Base-by-base conservation (phyloP, 2,888 invertebrate species). In the Incurvaria masculella region DNA sequence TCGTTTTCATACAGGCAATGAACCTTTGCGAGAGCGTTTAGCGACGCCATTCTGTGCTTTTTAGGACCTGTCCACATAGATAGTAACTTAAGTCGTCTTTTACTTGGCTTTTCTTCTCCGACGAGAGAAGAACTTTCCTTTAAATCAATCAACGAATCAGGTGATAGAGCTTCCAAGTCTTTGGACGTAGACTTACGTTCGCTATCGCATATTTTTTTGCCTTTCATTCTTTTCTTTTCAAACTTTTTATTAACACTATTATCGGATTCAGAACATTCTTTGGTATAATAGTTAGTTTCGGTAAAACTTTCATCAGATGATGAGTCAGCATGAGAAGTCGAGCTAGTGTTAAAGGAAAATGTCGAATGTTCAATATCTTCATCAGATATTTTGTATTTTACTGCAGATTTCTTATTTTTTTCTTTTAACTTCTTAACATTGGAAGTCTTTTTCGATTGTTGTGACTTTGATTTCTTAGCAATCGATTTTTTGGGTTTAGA, bases 1-100 rank as follows among this genome's bases (percentile, higher is more conserved):
- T 94, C 94, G 63, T 94, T 94, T 68, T 94, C 94, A 61, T 94
- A 94, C 20, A 94, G 79, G 61, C 93, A 93, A 65, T 94, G 93
- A 2, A 94, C 94, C 76, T 94, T 94, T 21, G 93, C 93, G 56
- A 90, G 68, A 1, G 94, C 94, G 64, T 94, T 94, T 23, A 94
- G 69, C 2, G 94, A 93, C 33, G 94, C 94, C 69, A 93, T 91
- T 54, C 94, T 82, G 63, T 91, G 90, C 42, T 88, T 81, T 67
- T 91, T 92, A 20, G 91, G 89, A 0, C 89, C 89, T 54, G 81
- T 81, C 87, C 87, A 88, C 72, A 87, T 86, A 1, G 85, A 84
- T 51, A 84, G 78, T 33, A 87, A 68, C 60, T 85, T 83, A 56
- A 84, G 76, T 51, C 85, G 70, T 49, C 72, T 64, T 56, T 73